Percentiles rank a stretch among this genome's conserved stretches.
Evolutionary conservation across 1,140 invertebrate genomes (phyloP).

Genomic region (Bombus impatiens): DNA sequence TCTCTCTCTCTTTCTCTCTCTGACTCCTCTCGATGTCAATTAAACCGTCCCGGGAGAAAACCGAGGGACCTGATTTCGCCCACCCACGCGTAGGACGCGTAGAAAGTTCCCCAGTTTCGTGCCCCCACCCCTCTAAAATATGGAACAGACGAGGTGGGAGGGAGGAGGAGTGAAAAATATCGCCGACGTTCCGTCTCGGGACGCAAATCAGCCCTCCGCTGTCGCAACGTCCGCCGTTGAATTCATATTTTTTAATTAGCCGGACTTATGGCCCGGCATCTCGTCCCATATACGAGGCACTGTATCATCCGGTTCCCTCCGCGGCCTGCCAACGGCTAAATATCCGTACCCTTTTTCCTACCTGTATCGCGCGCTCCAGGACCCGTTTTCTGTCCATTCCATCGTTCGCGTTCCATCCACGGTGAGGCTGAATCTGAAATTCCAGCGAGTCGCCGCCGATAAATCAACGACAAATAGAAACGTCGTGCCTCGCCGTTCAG

Average conservation of each 20-base stretch:
- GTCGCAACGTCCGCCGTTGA: slow-evolving; percentile 30
- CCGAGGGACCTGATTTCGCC: slow-evolving; percentile 60
- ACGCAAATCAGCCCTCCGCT: slow-evolving; percentile 52
- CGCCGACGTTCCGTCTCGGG: slow-evolving; percentile 5
- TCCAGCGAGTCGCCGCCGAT: slow-evolving; percentile 50
- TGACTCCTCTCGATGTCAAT: slow-evolving; percentile 21
- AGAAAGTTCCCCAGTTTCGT: slow-evolving; percentile 55
- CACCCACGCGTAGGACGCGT: slow-evolving; percentile 61
- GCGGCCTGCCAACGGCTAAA: not conserved
- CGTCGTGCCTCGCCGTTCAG: slow-evolving; percentile 25
- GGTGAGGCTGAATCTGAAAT: slow-evolving; percentile 57
- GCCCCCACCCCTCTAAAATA: not conserved
- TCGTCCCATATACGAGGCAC: slow-evolving; percentile 35
- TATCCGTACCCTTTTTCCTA: slow-evolving; percentile 47
- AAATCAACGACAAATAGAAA: slow-evolving; percentile 70
- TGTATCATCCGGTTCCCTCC: slow-evolving; percentile 43
- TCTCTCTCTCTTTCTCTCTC: not conserved
- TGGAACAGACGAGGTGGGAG: not conserved
- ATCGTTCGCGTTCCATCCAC: slow-evolving; percentile 9
- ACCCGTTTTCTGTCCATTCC: slow-evolving; percentile 8
- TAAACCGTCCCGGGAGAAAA: slow-evolving; percentile 49
- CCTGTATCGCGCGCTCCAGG: not conserved
- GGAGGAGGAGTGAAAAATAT: slow-evolving; percentile 7
- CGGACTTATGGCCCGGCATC: slow-evolving; percentile 46
- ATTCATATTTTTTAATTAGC: slow-evolving; percentile 69